Evolutionary conservation across 1,140 invertebrate genomes (phyloP).

Genomic region (Parasteatoda tepidariorum): DNA sequence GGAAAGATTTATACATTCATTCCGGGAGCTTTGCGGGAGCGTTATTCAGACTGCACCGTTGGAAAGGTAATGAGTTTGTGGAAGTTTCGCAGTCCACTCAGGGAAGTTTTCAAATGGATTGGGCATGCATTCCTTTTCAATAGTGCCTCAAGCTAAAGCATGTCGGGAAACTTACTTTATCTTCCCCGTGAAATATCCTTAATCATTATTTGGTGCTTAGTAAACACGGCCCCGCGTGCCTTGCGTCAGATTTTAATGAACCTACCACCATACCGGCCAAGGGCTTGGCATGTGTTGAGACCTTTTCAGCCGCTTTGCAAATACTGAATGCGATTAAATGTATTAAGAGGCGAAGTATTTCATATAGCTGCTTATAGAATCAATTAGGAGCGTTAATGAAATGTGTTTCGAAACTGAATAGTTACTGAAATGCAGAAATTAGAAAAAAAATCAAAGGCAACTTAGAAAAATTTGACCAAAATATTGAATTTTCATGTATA

Average conservation of each 20-base stretch:
- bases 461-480: too few species aligned
- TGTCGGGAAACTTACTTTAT: neutral
- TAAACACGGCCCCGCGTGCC: neutral
- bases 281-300: neutral
- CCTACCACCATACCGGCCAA: too few species aligned
- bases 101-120: neutral
- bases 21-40: neutral
- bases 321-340: neutral
- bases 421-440: too few species aligned
- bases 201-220: neutral
- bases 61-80: neutral
- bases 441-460: too few species aligned
- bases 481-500: too few species aligned
- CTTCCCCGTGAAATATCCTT: neutral
- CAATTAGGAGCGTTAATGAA: too few species aligned
- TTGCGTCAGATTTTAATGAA: neutral
- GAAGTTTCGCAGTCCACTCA: neutral
- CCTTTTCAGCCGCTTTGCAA: neutral
- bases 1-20: conserved; percentile 7
- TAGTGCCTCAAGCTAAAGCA: neutral
- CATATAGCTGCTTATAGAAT: too few species aligned
- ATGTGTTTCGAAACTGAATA: too few species aligned
- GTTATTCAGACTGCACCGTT: neutral
- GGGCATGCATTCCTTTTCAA: neutral
- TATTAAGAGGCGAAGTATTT: neutral